Evolutionary conservation across 2,888 invertebrate genomes (phyloP), one percentile per base, ranked within the genome.

Genomic region (Neria commutata): DNA sequence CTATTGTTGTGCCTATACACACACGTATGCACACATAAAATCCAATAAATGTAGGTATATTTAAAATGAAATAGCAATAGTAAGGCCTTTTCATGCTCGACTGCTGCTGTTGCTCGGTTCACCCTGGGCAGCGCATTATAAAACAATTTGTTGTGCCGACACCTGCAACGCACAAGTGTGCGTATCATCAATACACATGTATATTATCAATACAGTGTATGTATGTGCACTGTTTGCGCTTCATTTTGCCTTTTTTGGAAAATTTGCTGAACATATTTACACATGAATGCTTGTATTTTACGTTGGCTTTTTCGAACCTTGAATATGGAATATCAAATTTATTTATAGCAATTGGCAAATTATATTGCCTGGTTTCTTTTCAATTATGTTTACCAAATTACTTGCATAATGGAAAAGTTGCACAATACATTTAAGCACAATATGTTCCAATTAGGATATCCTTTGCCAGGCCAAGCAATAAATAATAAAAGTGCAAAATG

Each of bases 111-210:
- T 21, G 40, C 23, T 21, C 14, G 19, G n/a, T 14, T 2, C 16
- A 23, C 19, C 26, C n/a, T 26, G 59, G 47, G 57, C 56, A 56
- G 60, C 58, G 64, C 67, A 72, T 73, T 73, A 73, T 72, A 73
- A 72, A 74, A 72, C 71, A 74, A 73, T 72, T 72, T 74, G 71
- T 73, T 70, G 69, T 67, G 62, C 68, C 71, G 69, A 74, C 74
- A 74, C 74, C 74, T 42, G 42, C n/a, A 42, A 17, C 42, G 42
- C 42, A 37, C 37, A 4, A 11, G n/a, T n/a, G n/a, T n/a, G n/a
- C n/a, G n/a, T n/a, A n/a, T n/a, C n/a, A n/a, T n/a, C n/a, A n/a
- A 17, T 26, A 40, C 37, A 47, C 45, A 52, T n/a, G 21, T 46
- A 25, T 55, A 3, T 33, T n/a, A n/a, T n/a, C n/a, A n/a, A n/a